These are phyloP conservation scores for Tetraodon nigroviridis DNA, from an alignment of 2,113 vertebrate species.

Conservation along the genomic window DNA sequence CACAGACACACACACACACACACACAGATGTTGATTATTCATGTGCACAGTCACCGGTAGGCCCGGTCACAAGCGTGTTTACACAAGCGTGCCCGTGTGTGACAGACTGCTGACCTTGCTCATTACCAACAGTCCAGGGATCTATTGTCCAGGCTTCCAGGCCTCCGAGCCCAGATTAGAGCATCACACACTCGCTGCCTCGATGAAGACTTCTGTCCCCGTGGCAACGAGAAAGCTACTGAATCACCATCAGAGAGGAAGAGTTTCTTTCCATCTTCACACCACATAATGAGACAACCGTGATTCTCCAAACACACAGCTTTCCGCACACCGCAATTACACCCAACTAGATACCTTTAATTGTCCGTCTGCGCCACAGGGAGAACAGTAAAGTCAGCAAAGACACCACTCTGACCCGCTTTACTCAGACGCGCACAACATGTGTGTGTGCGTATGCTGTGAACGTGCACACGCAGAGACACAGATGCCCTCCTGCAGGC, in stretches of 20 bases:
- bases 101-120: constrained; percentile 49
- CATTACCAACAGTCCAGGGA: constrained; percentile 36
- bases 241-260: neutral
- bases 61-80: constrained; percentile 45
- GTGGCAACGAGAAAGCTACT: neutral
- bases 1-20: constrained; percentile 31
- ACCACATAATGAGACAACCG: constrained; percentile 7
- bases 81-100: constrained; percentile 46
- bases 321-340: constrained; percentile 44
- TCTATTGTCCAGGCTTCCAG: constrained; percentile 51
- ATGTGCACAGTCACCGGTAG: constrained; percentile 27
- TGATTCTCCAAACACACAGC: neutral
- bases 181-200: constrained; percentile 44
- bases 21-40: constrained; percentile 32
- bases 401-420: constrained; percentile 21
- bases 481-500: constrained; percentile 20
- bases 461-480: constrained; percentile 18
- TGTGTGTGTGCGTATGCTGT: neutral
- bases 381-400: constrained; percentile 43
- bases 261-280: neutral
- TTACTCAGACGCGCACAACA: constrained; percentile 8
- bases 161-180: constrained; percentile 51
- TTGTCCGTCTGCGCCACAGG: constrained; percentile 48
- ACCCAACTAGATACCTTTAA: constrained; percentile 36
- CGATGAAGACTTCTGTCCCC: constrained; percentile 7